Base-by-base conservation (phyloP, 1,140 invertebrate species). In the Drosophila equinoxialis region DNA sequence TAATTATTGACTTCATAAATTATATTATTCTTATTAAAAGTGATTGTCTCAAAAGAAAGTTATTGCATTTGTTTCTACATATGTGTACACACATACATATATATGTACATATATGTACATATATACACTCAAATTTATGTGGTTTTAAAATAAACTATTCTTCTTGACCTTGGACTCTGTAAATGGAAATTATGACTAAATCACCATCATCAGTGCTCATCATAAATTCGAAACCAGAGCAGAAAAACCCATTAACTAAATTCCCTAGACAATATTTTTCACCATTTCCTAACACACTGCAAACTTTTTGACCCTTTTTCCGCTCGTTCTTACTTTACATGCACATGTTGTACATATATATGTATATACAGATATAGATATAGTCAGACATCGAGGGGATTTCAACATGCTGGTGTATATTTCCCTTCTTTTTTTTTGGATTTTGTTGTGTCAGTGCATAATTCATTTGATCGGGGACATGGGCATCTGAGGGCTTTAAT, bases 401-500 rank as follows among this genome's bases (percentile, higher is more conserved):
- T 82, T 51, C 23, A 11, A 13, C 37, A 51, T 23, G 37, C 11
- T 39, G 37, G 10, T 51, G 45, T 51, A 51, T 51, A 51, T 51
- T 51, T 48, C 14, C 3, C 8, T 51, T 51, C n/a, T 23, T 51
- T 20, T 10, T 59, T 37, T 59, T 59, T 59, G 71, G 4, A 17
- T 37, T 37, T 59, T 59, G 68, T 67, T 64, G 55, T 62, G 48
- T 65, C 58, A 55, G 54, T 85, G 61, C 69, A 85, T 85, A 76
- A 85, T 86, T 81, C 57, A 85, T 58, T 39, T 48, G 79, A 51
- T 69, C 41, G 35, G 72, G 66, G 74, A 65, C 37, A 66, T 14
- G 65, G 48, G 11, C 20, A 81, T 81, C 30, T 59, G 35, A 59
- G 33, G 57, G 81, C 82, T 81, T 85, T 85, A 86, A 85, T 86